These are phyloP conservation scores for Elachura formosa DNA, from an alignment of 2,113 vertebrate genomes.

Conservation along the genomic window DNA sequence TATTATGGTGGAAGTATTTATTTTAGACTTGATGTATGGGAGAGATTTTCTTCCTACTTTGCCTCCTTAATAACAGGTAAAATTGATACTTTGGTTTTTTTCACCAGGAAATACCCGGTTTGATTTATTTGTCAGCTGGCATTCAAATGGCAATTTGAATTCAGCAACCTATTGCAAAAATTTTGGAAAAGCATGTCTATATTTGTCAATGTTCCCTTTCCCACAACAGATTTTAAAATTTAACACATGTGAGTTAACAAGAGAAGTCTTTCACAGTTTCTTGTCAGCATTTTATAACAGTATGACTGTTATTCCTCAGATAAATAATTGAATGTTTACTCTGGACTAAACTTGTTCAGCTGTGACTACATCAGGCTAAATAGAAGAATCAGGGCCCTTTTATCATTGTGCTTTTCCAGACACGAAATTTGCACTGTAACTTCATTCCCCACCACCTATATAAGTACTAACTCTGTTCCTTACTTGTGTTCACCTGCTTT, in stretches of 20 bases:
- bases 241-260: rapidly evolving
- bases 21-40: not conserved
- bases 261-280: not conserved
- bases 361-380: not conserved
- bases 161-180: not conserved
- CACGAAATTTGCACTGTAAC: not conserved
- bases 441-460: not conserved
- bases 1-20: not conserved
- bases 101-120: not conserved
- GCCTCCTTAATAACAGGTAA: not conserved
- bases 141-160: not conserved
- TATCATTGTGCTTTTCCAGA: not conserved
- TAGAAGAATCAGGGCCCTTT: not conserved
- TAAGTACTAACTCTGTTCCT: not conserved
- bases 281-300: not conserved
- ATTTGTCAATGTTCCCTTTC: not conserved
- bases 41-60: not conserved
- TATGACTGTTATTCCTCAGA: not conserved
- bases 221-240: not conserved
- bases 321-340: not conserved
- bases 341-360: not conserved
- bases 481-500: not conserved
- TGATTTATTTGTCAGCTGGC: not conserved
- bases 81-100: not conserved
- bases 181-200: not conserved